Base-by-base conservation (phyloP, 2,797 vertebrate genomes). In the Acestrorhynchus altus region DNA sequence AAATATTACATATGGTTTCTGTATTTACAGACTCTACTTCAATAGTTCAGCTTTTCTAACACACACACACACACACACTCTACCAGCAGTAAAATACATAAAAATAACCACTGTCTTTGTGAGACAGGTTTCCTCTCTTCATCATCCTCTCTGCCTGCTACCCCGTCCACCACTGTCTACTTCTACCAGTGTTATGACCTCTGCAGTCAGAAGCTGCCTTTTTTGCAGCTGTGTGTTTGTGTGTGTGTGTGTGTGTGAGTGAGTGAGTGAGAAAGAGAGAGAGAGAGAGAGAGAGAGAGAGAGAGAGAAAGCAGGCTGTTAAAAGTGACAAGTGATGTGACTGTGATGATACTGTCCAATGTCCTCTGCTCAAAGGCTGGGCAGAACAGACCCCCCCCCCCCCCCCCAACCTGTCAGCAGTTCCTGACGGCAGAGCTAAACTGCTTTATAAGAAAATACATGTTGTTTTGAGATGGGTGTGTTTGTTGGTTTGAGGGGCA, bases 21-120 rank as follows among this genome's bases (percentile, higher is more conserved):
- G n/a, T n/a, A n/a, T n/a, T n/a, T n/a, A n/a, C n/a, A 4, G 52
- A 10, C 8, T 42, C 12, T 46, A 71, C 20, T 40, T 51, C 65
- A 71, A 66, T 59, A 71, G 39, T 47, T 75, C 56, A 22, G 22
- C 52, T 73, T 8, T 73, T 42, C 26, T 47, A 72, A 52, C 49
- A 52, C 49, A 52, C 49, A 52, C 49, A 47, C 44, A 47, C 44
- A 47, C 44, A 47, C 11, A 71, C 18, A 42, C 40, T 76, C 39
- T 75, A 39, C 47, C 18, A 64, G 49, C 49, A 65, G 9, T 44
- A 12, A 49, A 76, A 64, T 22, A 8, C 46, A 31, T 13, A 61
- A 79, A 72, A 66, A 74, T 56, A 63, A 69, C 31, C 54, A 39
- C 10, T 13, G 64, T 15, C 18, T 11, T 26, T 69, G n/a, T 49